A percentile compares a stretch with the other conserved stretches of the same genome.
Evolutionary conservation across 2,113 vertebrate genomes (phyloP).

Genomic region (Bungarus multicinctus): DNA sequence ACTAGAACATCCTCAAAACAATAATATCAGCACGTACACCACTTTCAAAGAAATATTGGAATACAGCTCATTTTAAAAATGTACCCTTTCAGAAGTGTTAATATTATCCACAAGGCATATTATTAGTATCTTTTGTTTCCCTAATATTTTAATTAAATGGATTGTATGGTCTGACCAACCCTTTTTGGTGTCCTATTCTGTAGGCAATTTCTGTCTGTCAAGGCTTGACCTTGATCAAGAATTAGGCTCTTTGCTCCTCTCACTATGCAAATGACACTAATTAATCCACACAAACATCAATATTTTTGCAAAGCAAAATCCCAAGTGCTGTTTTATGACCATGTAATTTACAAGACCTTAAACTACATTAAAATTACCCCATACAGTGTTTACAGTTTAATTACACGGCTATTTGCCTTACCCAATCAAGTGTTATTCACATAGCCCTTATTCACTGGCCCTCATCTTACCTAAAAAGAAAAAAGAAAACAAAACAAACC

Average conservation of each 20-base stretch:
- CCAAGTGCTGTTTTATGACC: constrained; percentile 57
- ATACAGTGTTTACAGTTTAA: constrained; percentile 67
- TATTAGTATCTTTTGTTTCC: constrained; percentile 36
- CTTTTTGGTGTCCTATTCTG: constrained; percentile 43
- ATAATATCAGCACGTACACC: background rate
- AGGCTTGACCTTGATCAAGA: constrained; percentile 47
- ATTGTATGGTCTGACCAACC: constrained; percentile 42
- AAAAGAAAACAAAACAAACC: constrained; percentile 49
- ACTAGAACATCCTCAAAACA: background rate
- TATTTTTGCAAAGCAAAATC: constrained; percentile 70
- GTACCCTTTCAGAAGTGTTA: constrained; percentile 2
- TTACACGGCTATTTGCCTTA: constrained; percentile 61
- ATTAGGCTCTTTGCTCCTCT: background rate
- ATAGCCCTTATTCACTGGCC: constrained; percentile 62
- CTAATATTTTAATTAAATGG: constrained; percentile 34
- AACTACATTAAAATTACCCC: constrained; percentile 69
- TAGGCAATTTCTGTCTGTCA: constrained; percentile 41
- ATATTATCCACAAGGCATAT: background rate
- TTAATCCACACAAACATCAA: constrained; percentile 69
- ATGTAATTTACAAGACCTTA: constrained; percentile 68
- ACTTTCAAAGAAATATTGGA: background rate
- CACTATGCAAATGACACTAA: constrained; percentile 59
- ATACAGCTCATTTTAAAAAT: background rate
- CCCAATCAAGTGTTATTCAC: constrained; percentile 68
- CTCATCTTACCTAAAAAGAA: constrained; percentile 64